phyloP scores from a whole-genome alignment of 2,113 vertebrate genomes.

The Ictalurus punctatus region DNA sequence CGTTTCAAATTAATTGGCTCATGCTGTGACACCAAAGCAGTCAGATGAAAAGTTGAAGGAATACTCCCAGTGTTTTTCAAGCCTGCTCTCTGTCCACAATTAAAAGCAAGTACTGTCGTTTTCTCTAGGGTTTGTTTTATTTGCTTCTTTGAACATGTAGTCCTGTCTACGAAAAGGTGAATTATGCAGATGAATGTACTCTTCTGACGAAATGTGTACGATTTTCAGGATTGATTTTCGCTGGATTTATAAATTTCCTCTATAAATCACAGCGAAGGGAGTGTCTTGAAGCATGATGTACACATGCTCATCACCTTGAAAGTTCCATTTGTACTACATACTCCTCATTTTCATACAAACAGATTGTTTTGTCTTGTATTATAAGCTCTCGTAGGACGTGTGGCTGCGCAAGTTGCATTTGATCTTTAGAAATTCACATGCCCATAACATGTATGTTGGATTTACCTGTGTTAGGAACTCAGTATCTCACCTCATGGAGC shows the following conservation, averaged over 20 bases:
- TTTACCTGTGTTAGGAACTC: background rate
- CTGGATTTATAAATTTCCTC: background rate
- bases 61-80: background rate
- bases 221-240: background rate
- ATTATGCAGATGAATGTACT: background rate
- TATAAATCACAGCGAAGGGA: background rate
- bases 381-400: background rate
- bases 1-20: constrained; percentile 6
- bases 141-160: background rate
- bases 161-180: background rate
- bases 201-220: background rate
- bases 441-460: background rate
- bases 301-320: background rate
- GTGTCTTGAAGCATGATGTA: background rate
- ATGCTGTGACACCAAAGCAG: background rate
- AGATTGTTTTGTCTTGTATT: background rate
- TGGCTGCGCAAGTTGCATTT: background rate
- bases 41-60: background rate
- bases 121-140: background rate
- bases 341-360: background rate
- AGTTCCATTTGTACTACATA: background rate
- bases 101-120: background rate
- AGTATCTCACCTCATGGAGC: background rate
- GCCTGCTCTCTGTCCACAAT: background rate
- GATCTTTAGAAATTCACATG: background rate